phyloP scores from a whole-genome alignment of 1,140 invertebrate species.

The Coptotermes formosanus region DNA sequence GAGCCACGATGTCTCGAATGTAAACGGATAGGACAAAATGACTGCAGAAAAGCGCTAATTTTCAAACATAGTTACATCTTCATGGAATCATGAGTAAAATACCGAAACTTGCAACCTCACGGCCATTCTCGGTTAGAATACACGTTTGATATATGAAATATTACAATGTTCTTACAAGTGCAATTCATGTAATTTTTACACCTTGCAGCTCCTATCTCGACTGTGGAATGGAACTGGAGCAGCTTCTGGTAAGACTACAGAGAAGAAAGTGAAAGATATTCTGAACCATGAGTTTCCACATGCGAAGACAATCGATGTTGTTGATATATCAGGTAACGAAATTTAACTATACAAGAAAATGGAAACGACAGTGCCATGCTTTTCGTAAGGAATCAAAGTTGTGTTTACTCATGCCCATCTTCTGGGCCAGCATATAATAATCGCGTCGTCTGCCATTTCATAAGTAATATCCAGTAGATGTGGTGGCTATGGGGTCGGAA shows the following conservation, averaged over 20 bases:
- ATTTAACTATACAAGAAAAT: too few relatives aligned
- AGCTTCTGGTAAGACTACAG: slow-evolving; percentile 31
- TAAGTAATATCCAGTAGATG: too few relatives aligned
- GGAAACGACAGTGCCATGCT: too few relatives aligned
- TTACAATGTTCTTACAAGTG: not conserved
- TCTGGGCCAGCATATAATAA: too few relatives aligned
- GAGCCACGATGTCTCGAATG: too few relatives aligned
- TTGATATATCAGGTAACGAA: slow-evolving; percentile 64
- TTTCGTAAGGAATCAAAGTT: too few relatives aligned
- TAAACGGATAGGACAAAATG: not conserved
- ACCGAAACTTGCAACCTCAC: not conserved
- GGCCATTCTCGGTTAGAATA: not conserved
- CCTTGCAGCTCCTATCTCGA: slow-evolving; percentile 23
- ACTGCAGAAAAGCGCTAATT: not conserved
- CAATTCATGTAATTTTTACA: not conserved
- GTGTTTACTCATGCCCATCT: too few relatives aligned
- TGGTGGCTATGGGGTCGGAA: too few relatives aligned
- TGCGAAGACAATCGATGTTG: slow-evolving; percentile 65
- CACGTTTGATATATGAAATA: not conserved
- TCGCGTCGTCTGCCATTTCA: too few relatives aligned
- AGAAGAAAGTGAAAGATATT: slow-evolving; percentile 49
- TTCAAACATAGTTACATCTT: not conserved
- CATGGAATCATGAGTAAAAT: not conserved
- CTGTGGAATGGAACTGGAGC: slow-evolving; percentile 28
- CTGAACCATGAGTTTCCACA: slow-evolving; percentile 60